Conservation (phyloP, 2,797 vertebrate species). For the Hydrolagus colliei region DNA sequence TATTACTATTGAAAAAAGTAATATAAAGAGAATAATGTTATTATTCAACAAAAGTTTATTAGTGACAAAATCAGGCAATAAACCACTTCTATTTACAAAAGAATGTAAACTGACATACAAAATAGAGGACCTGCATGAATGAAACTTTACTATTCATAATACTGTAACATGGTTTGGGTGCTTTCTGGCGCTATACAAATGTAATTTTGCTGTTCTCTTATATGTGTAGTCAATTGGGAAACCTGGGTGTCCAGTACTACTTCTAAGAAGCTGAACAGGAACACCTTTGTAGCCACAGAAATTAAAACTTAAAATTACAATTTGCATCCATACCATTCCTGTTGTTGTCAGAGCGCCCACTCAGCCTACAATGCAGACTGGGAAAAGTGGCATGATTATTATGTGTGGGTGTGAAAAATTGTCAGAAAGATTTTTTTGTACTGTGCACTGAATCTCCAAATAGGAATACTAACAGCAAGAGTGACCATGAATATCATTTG, state of each 20-base stretch:
- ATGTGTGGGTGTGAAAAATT: neutral
- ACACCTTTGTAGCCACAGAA: neutral
- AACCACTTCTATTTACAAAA: constrained; percentile 11
- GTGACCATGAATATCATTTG: no score
- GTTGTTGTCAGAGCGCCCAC: neutral
- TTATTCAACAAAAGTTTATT: constrained; percentile 1
- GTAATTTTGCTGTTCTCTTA: neutral
- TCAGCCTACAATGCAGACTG: neutral
- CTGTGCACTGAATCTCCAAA: neutral
- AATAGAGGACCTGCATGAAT: neutral
- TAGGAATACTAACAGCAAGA: no score
- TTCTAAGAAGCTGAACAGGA: neutral
- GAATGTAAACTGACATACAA: neutral
- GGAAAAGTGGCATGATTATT: neutral
- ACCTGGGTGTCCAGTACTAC: neutral
- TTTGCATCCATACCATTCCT: neutral
- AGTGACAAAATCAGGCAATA: neutral
- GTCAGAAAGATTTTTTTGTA: neutral
- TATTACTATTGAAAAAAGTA: neutral
- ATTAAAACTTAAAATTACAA: neutral
- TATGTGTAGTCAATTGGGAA: neutral
- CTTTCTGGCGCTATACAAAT: neutral
- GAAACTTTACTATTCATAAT: neutral
- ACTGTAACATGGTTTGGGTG: neutral
- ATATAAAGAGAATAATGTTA: neutral